Conservation (phyloP, 2,113 vertebrate genomes). For the Gymnorhina tibicen region DNA sequence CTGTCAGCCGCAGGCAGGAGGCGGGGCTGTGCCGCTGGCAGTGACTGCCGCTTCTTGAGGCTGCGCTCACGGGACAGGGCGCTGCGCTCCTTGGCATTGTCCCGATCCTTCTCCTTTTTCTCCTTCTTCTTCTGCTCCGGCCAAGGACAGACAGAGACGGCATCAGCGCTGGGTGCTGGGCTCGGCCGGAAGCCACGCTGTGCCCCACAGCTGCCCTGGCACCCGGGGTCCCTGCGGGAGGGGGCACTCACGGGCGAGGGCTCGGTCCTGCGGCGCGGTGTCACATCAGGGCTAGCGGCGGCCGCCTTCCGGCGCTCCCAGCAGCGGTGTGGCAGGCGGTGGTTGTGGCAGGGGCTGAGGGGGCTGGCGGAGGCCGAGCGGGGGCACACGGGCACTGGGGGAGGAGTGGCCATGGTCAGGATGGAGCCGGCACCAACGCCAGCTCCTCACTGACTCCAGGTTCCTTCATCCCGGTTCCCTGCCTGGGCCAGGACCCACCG, state of each 20-base stretch:
- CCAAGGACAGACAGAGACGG: background rate
- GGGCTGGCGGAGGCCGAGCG: slow-evolving; percentile 93
- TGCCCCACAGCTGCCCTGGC: background rate
- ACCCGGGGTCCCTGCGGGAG: accelerated
- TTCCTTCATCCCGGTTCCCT: background rate
- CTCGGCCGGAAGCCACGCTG: accelerated
- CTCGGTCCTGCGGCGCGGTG: slow-evolving; percentile 76
- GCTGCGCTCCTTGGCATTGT: slow-evolving; percentile 92
- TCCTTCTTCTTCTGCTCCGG: slow-evolving; percentile 86
- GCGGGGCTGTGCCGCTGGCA: slow-evolving; percentile 68
- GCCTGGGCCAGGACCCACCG: accelerated
- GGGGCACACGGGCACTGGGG: slow-evolving; percentile 82
- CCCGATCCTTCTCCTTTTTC: slow-evolving; percentile 94
- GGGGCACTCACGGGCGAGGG: slow-evolving; percentile 79
- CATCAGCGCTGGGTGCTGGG: accelerated
- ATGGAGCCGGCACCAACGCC: accelerated
- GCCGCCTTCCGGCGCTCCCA: slow-evolving; percentile 78
- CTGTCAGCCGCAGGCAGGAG: background rate
- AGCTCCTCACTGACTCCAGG: background rate
- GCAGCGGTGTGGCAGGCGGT: slow-evolving; percentile 82
- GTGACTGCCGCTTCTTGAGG: slow-evolving; percentile 88
- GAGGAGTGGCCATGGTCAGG: background rate
- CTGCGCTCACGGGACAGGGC: slow-evolving; percentile 85
- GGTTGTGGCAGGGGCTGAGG: slow-evolving; percentile 80
- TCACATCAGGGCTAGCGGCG: slow-evolving; percentile 81